Percentiles rank a stretch among this genome's conserved stretches.
Evolutionary conservation across 2,888 invertebrate species (phyloP).

Genomic region (Drosophila anomelani): DNA sequence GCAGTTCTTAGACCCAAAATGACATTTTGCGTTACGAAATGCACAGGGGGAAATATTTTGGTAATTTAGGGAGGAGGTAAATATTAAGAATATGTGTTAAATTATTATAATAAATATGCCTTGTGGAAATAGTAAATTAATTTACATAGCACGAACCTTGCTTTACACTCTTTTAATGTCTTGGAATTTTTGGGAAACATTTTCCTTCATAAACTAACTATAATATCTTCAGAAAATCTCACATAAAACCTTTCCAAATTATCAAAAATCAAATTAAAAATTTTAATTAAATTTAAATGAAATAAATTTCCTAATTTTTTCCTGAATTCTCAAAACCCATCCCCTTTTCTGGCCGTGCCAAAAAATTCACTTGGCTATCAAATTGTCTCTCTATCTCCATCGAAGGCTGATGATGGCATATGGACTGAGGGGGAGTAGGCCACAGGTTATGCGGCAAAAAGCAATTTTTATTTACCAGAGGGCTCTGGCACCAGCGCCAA

Average conservation of each 20-base stretch:
- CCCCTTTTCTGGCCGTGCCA: not conserved
- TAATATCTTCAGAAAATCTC: not conserved
- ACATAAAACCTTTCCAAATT: not conserved
- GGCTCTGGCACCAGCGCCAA: slow-evolving; percentile 6
- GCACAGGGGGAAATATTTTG: not conserved
- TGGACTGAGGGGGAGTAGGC: slow-evolving; percentile 35
- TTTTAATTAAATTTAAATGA: too few species aligned
- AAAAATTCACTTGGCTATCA: slow-evolving; percentile 59
- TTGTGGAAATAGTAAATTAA: not conserved
- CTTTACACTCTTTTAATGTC: not conserved
- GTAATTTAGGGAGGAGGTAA: not conserved
- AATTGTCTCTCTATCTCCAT: slow-evolving; percentile 58
- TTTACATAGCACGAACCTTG: not conserved
- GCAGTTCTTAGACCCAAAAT: slow-evolving; percentile 28
- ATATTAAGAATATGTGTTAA: not conserved
- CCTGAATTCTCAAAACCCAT: not conserved
- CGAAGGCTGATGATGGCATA: slow-evolving; percentile 26
- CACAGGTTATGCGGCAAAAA: slow-evolving; percentile 74
- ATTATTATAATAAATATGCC: too few species aligned
- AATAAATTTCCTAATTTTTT: not conserved
- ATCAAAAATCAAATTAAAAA: not conserved
- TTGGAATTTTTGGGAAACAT: not conserved
- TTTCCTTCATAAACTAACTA: not conserved
- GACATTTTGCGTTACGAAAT: slow-evolving; percentile 5
- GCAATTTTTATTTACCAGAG: slow-evolving; percentile 70